Conservation (phyloP, 2,888 invertebrate species). For the Camponotus fellah region DNA sequence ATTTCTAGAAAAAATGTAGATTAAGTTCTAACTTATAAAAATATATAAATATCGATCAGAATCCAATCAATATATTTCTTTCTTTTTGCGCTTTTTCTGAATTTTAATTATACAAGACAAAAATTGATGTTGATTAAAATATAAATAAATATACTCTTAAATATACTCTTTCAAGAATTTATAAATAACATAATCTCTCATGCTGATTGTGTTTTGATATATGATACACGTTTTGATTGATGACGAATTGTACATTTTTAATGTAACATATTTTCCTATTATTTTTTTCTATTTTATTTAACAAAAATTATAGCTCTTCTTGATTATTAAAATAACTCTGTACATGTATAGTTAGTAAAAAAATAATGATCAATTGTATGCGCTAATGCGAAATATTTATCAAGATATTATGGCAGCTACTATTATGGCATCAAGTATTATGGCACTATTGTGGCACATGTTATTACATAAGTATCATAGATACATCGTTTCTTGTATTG, state of each 20-base stretch:
- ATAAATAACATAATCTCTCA: too few relatives aligned
- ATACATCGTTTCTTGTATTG: background rate
- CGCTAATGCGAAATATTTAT: conserved; percentile 5
- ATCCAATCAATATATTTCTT: too few relatives aligned
- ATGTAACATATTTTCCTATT: background rate
- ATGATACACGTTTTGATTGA: too few relatives aligned
- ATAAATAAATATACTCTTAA: too few relatives aligned
- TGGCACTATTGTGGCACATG: background rate
- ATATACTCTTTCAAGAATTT: too few relatives aligned
- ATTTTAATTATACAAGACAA: too few relatives aligned
- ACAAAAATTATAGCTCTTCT: background rate
- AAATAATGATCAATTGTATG: background rate
- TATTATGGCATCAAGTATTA: conserved; percentile 14
- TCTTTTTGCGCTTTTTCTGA: too few relatives aligned
- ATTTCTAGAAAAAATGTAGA: too few relatives aligned
- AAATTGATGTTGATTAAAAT: too few relatives aligned
- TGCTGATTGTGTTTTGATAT: too few relatives aligned
- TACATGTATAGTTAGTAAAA: background rate
- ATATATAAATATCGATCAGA: too few relatives aligned
- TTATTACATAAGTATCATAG: conserved; percentile 3
- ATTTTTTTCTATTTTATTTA: background rate
- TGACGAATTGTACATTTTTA: background rate
- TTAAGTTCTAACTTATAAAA: too few relatives aligned
- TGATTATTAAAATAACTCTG: background rate
- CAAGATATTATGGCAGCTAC: background rate